Evolutionary conservation across 2,113 vertebrate genomes (phyloP), one percentile per base, ranked within the genome.

Genomic region (Corythaixoides concolor): DNA sequence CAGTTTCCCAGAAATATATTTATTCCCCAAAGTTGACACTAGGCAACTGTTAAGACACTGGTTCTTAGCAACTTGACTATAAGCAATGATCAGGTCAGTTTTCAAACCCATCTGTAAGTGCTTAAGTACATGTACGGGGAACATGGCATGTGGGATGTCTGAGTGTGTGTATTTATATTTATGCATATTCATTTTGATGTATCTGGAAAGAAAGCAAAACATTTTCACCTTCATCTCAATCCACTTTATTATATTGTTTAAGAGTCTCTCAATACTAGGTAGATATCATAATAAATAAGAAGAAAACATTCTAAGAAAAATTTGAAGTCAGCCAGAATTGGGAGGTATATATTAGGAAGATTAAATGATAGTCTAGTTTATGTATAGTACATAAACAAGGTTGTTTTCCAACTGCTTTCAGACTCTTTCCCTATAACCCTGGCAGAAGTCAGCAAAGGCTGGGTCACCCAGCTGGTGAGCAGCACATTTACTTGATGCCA

Each of bases 81-180:
- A 70, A 78, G 12, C 6, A 50, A 4, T 28, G 7, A 27, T 62
- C 10, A 63, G 8, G 11, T 81, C 15, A 41, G 6, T 66, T 86
- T 90, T 66, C 39, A 72, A 37, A 3, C 4, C 5, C 22, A 47
- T 41, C 28, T 37, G 1, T 62, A 59, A 53, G 7, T 63, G 20
- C 11, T 66, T 63, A 24, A 0, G 0, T 33, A 28, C 18, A 4
- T 49, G 5, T 15, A 14, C 0, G 0, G 4, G 8, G 5, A 7
- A 52, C 2, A 3, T 60, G 7, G 3, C 9, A 2, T 53, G 20
- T 4, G 12, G 4, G 1, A 5, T 43, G 4, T 58, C 8, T 62
- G 0, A 53, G 5, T 66, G 4, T 41, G 6, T 66, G 4, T 41
- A 5, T 73, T 80, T 76, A 24, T 56, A 59, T 55, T 41, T 50